Conservation (phyloP, 2,797 vertebrate species). For the Chloroceryle amazona region DNA sequence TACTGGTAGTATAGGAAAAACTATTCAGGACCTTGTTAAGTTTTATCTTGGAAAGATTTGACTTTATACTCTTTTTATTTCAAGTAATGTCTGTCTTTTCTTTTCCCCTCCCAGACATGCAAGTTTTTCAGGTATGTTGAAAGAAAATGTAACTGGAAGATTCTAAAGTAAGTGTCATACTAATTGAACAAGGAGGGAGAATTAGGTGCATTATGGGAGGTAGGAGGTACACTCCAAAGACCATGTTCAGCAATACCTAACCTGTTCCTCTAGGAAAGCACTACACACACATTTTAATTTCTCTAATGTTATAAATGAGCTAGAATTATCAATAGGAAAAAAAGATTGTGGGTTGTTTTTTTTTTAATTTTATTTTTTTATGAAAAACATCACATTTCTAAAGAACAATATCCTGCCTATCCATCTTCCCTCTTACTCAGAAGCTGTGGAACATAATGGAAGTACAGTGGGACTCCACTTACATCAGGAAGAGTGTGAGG, state of each 20-base stretch:
- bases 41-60: neutral
- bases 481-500: neutral
- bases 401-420: neutral
- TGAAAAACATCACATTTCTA: neutral
- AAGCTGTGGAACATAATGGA: neutral
- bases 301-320: neutral
- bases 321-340: neutral
- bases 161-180: neutral
- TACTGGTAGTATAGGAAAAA: neutral
- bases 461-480: neutral
- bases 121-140: neutral
- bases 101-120: neutral
- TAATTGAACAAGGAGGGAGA: neutral
- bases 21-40: neutral
- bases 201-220: neutral
- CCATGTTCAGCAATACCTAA: neutral
- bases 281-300: rapidly evolving
- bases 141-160: neutral
- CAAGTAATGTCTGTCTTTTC: neutral
- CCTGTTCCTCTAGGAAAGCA: neutral
- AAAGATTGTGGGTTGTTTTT: too few relatives aligned
- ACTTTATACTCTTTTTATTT: neutral
- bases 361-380: neutral
- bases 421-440: neutral
- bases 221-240: neutral